Conservation (phyloP, 2,113 vertebrate genomes). For the Carettochelys insculpta region DNA sequence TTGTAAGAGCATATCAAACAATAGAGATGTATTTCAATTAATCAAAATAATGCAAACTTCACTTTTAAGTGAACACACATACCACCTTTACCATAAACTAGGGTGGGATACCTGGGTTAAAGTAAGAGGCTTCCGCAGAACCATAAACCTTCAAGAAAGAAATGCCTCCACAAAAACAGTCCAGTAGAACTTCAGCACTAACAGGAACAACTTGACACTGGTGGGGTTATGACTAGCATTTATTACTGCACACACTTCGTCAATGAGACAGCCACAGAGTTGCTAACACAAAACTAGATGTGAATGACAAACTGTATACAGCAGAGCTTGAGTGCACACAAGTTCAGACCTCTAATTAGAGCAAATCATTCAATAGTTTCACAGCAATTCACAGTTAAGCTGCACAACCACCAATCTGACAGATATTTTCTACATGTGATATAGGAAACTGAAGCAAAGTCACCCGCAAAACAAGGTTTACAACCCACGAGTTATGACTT, state of each 20-base stretch:
- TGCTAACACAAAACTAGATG: neutral
- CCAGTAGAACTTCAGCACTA: neutral
- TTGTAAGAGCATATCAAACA: neutral
- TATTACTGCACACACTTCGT: neutral
- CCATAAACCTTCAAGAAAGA: neutral
- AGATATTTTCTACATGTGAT: neutral
- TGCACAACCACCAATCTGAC: neutral
- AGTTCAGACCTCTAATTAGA: neutral
- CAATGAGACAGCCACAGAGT: accelerated
- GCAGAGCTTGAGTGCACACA: neutral
- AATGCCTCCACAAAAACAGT: neutral
- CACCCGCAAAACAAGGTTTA: neutral
- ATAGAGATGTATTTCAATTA: neutral
- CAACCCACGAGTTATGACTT: neutral
- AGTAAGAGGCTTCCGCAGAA: neutral
- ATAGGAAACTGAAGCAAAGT: neutral
- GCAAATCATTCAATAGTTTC: neutral
- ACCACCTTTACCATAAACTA: neutral
- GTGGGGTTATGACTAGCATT: neutral
- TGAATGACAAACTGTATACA: neutral
- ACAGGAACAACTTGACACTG: neutral
- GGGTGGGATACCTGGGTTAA: neutral
- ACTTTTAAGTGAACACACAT: neutral
- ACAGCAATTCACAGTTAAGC: neutral
- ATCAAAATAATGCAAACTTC: neutral